These are phyloP conservation scores for Sardinella longiceps DNA, from an alignment of 2,797 vertebrate species.

Conservation along the genomic window DNA sequence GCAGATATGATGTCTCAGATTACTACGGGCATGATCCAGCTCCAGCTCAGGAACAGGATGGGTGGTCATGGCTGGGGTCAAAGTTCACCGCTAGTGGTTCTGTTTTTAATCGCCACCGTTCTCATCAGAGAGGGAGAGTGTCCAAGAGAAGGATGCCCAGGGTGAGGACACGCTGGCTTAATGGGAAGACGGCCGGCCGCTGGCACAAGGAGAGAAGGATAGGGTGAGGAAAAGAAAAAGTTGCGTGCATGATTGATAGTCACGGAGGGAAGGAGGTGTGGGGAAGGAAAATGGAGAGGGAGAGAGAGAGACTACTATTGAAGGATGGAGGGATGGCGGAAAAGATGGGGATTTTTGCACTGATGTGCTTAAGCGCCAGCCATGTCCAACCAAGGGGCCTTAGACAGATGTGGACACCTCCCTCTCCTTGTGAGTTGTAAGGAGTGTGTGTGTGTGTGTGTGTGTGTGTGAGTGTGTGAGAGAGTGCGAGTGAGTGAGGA, in stretches of 20 bases:
- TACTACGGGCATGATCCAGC: not conserved
- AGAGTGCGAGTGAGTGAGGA: not conserved
- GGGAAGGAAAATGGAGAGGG: not conserved
- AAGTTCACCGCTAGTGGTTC: not conserved
- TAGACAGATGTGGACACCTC: constrained; percentile 19
- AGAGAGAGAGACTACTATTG: not conserved
- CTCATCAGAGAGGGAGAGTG: not conserved
- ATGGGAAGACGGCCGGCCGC: not conserved
- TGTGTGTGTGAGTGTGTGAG: not conserved
- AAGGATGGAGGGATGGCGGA: not conserved
- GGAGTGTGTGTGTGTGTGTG: not conserved
- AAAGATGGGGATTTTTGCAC: not conserved
- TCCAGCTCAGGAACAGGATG: not conserved
- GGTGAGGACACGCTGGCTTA: not conserved
- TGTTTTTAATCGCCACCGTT: not conserved
- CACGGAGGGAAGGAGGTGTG: not conserved
- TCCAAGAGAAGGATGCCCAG: not conserved
- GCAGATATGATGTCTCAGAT: not conserved
- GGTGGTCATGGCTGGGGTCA: not conserved
- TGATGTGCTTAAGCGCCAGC: not conserved
- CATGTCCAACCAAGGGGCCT: not conserved
- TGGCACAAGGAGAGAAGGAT: not conserved
- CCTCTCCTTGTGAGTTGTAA: not conserved
- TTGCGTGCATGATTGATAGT: not conserved
- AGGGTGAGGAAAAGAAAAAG: not conserved